phyloP scores from a whole-genome alignment of 2,888 invertebrate species.

The Lithosia quadra region DNA sequence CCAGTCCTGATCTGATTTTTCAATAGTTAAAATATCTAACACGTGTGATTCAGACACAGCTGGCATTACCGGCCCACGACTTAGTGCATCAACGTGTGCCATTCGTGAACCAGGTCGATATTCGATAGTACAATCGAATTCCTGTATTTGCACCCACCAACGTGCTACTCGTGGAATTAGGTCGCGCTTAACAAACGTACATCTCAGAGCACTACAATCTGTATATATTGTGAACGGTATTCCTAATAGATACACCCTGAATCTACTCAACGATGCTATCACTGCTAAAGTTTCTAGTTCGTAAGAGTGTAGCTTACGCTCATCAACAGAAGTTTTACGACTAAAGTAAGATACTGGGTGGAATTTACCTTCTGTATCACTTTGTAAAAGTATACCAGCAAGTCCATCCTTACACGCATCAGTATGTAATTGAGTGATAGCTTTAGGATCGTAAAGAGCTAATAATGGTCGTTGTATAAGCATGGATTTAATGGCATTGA shows the following conservation, averaged over 20 bases:
- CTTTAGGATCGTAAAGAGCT: slow-evolving; percentile 46
- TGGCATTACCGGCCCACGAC: slow-evolving; percentile 33
- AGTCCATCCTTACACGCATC: slow-evolving; percentile 58
- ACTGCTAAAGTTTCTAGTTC: slow-evolving; percentile 38
- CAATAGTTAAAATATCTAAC: slow-evolving; percentile 7
- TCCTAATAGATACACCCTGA: slow-evolving; percentile 36
- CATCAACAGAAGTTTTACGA: slow-evolving; percentile 29
- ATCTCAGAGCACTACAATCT: slow-evolving; percentile 19
- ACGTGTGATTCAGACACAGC: neutral
- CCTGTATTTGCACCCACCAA: slow-evolving; percentile 57
- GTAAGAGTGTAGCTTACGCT: slow-evolving; percentile 27
- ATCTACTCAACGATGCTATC: slow-evolving; percentile 34
- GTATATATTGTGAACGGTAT: slow-evolving; percentile 18
- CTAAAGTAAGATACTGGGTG: slow-evolving; percentile 32
- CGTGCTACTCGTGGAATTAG: slow-evolving; percentile 47
- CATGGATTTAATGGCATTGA: slow-evolving; percentile 42
- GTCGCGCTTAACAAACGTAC: slow-evolving; percentile 13
- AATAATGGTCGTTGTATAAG: slow-evolving; percentile 52
- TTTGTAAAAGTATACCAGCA: slow-evolving; percentile 59
- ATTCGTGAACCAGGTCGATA: slow-evolving; percentile 49
- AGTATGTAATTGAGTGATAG: slow-evolving; percentile 57
- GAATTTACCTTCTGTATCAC: slow-evolving; percentile 22
- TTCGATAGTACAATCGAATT: slow-evolving; percentile 53
- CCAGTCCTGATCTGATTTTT: slow-evolving; percentile 22
- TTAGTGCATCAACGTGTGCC: slow-evolving; percentile 54